Evolutionary conservation across 2,113 vertebrate species (phyloP).

Genomic region (Notothenia coriiceps): DNA sequence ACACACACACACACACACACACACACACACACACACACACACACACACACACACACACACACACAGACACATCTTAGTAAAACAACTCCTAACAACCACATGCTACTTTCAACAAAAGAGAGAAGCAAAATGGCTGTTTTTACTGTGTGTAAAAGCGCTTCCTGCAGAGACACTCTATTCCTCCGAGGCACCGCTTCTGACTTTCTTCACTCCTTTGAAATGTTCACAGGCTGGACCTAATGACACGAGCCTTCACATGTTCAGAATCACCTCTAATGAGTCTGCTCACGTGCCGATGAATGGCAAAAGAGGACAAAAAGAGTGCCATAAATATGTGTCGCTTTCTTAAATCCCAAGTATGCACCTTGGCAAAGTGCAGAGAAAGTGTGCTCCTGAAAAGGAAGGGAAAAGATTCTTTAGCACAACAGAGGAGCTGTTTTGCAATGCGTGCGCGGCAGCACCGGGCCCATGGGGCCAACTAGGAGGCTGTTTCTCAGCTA

Average conservation of each 20-base stretch:
- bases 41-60: no score
- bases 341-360: conserved; percentile 73
- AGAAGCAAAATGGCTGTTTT: conserved; percentile 69
- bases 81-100: no score
- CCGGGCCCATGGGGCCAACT: conserved; percentile 88
- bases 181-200: conserved; percentile 74
- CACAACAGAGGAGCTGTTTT: conserved; percentile 89
- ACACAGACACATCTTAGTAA: no score
- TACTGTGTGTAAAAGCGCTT: conserved; percentile 58
- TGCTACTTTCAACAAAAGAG: conserved; percentile 6
- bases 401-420: conserved; percentile 83
- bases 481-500: conserved; percentile 89
- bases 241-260: conserved; percentile 71
- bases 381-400: conserved; percentile 81
- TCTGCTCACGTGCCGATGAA: conserved; percentile 60
- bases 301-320: conserved; percentile 55
- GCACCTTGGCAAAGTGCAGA: conserved; percentile 81
- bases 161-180: conserved; percentile 66
- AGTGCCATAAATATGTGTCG: conserved; percentile 64
- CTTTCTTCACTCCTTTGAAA: conserved; percentile 74
- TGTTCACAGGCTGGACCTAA: conserved; percentile 75
- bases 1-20: not conserved
- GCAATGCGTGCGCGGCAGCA: conserved; percentile 86
- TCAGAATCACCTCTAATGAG: conserved; percentile 70
- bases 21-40: conserved; percentile 49